Conservation (phyloP, 2,888 invertebrate species). For the Caenorhabditis japonica region DNA sequence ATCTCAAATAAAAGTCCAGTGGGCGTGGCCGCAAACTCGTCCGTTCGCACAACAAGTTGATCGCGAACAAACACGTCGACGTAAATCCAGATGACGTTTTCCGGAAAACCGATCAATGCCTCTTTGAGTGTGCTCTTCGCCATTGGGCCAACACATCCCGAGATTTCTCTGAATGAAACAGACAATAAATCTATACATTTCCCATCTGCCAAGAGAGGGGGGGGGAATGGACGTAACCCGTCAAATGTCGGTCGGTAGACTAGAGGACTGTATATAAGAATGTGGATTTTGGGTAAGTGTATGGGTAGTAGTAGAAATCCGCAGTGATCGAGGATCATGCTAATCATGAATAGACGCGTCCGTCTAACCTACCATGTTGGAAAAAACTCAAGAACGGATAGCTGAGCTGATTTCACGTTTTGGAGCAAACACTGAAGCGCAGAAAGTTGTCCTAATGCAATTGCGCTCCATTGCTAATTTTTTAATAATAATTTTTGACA, state of each 20-base stretch:
- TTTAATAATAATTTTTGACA: too few species aligned
- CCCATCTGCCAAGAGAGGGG: neutral
- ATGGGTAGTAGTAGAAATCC: too few species aligned
- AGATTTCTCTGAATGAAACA: constrained; percentile 42
- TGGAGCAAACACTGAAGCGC: too few species aligned
- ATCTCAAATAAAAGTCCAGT: constrained; percentile 46
- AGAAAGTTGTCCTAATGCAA: too few species aligned
- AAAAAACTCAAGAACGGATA: constrained; percentile 9
- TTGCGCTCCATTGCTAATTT: neutral
- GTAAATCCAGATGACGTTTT: constrained; percentile 67
- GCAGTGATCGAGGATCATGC: constrained; percentile 46
- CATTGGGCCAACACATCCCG: constrained; percentile 63
- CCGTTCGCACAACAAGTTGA: constrained; percentile 55
- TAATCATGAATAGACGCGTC: constrained; percentile 53
- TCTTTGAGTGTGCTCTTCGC: constrained; percentile 61
- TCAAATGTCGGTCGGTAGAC: constrained; percentile 11
- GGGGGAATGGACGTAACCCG: constrained; percentile 21
- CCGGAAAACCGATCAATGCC: constrained; percentile 47
- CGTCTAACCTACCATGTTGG: constrained; percentile 43
- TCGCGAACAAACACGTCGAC: constrained; percentile 64
- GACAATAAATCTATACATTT: neutral
- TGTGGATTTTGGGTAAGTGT: neutral
- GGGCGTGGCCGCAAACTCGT: constrained; percentile 50
- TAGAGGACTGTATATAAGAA: constrained; percentile 2
- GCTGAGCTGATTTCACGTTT: constrained; percentile 21